phyloP scores from a whole-genome alignment of 2,888 invertebrate species.

The Agrotis puta region DNA sequence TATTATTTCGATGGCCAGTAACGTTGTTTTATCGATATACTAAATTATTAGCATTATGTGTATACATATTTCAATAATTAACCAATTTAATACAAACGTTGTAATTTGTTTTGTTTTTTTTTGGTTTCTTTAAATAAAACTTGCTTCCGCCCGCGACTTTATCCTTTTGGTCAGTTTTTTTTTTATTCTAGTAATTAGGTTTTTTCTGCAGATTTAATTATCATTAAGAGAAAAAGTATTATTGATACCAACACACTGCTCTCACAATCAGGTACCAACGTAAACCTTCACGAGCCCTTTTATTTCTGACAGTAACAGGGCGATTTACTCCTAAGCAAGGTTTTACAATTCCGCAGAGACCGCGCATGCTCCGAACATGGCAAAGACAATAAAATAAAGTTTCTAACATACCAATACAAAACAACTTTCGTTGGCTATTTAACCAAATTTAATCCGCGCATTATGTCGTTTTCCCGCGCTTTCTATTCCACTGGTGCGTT shows the following conservation, averaged over 20 bases:
- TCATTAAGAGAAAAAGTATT: neutral
- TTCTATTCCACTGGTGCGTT: constrained; percentile 71
- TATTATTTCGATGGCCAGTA: constrained; percentile 6
- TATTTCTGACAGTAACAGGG: constrained; percentile 18
- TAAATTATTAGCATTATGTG: too few relatives aligned
- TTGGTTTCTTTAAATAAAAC: too few relatives aligned
- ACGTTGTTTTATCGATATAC: too few relatives aligned
- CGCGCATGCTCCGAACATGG: constrained; percentile 29
- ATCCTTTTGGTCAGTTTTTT: neutral
- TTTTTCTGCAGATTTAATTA: neutral
- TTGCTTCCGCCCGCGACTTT: neutral
- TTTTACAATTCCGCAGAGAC: constrained; percentile 22
- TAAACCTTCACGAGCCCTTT: constrained; percentile 1
- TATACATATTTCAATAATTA: too few relatives aligned
- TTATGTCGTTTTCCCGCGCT: constrained; percentile 74
- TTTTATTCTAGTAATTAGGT: too few relatives aligned
- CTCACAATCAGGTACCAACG: constrained; percentile 1
- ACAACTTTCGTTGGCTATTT: constrained; percentile 73
- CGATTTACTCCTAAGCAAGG: constrained; percentile 16
- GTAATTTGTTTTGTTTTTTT: too few relatives aligned
- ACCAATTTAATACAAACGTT: too few relatives aligned
- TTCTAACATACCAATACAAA: constrained; percentile 60
- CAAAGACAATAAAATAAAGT: constrained; percentile 58
- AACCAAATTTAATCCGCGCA: constrained; percentile 73
- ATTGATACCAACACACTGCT: neutral